Evolutionary conservation across 2,888 invertebrate species (phyloP).

Genomic region (Stramonita haemastoma): DNA sequence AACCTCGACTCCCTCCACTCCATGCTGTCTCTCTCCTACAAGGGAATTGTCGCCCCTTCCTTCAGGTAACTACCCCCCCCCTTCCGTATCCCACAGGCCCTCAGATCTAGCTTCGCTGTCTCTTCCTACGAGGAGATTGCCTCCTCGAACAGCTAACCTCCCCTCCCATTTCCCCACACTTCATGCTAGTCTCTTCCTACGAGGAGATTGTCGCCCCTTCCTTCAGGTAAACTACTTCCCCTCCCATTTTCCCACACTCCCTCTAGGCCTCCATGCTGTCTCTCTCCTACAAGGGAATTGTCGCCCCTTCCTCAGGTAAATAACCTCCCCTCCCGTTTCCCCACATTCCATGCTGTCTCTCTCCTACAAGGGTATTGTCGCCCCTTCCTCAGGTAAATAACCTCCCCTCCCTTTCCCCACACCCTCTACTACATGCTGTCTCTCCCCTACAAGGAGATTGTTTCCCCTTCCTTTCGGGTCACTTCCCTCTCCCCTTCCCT

Average conservation of each 20-base stretch:
- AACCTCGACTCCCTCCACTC: slow-evolving; percentile 75
- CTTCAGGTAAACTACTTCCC: too few relatives aligned
- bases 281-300: slow-evolving; percentile 74
- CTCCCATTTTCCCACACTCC: slow-evolving; percentile 53
- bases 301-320: slow-evolving; percentile 75
- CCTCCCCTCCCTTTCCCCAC: too few relatives aligned
- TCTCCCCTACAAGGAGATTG: too few relatives aligned
- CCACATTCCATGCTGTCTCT: slow-evolving; percentile 74
- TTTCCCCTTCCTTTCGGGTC: too few relatives aligned
- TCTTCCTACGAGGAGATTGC: too few relatives aligned
- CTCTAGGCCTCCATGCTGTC: slow-evolving; percentile 68
- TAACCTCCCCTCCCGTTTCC: too few relatives aligned
- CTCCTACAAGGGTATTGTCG: slow-evolving; percentile 74
- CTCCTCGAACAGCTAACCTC: too few relatives aligned
- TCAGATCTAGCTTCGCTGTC: too few relatives aligned
- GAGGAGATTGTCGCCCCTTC: slow-evolving; percentile 68
- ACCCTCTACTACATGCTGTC: too few relatives aligned
- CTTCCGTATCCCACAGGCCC: too few relatives aligned
- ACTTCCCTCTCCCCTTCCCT: background rate
- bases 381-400: slow-evolving; percentile 76
- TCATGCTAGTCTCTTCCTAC: slow-evolving; percentile 75
- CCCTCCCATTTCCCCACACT: slow-evolving; percentile 74
- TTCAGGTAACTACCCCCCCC: slow-evolving; percentile 65
- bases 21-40: slow-evolving; percentile 74
- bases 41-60: slow-evolving; percentile 74